Base-by-base conservation (phyloP, 2,797 vertebrate genomes). In the Decapterus maruadsi region DNA sequence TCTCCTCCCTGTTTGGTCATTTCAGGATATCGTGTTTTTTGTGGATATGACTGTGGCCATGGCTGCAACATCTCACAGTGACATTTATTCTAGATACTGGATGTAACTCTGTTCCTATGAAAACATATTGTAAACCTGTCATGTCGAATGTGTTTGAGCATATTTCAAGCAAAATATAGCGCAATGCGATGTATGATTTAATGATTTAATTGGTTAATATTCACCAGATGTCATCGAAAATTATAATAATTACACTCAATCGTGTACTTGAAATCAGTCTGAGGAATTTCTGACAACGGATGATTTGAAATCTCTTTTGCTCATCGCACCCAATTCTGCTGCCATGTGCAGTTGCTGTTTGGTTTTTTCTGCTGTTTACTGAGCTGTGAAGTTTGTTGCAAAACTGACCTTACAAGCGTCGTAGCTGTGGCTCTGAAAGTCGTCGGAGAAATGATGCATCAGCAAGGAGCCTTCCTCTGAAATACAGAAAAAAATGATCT, bases 401-500 rank as follows among this genome's bases (percentile, higher is more conserved):
- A 64, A 80, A 67, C 62, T 62, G 38, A 70, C 68, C 53, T 38
- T 61, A 72, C 72, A 70, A 68, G 38, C 42, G 58, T 53, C 14
- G 58, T 54, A 51, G 40, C 36, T 57, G 19, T 66, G 68, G 22
- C 29, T 67, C 48, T 59, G 26, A 79, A 75, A 79, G 64, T 34
- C 17, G 50, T 9, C 61, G 42, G 51, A 48, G 16, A 68, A 81
- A 77, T 68, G 10, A 75, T 81, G 40, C 80, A 81, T 85, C 66
- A 71, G 55, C 26, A 65, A 64, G 58, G 8, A 76, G 12, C 68
- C 60, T 81, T 60, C 72, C 66, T 72, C 66, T 67, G 65, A 79
- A 85, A 63, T 60, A 38, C 68, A 77, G 46, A 61, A 72, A 77
- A 82, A 65, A 7, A 79, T 81, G 63, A 87, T 77, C 81, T 86